Base-by-base conservation (phyloP, 2,797 vertebrate genomes). In the Clarias fuscus region DNA sequence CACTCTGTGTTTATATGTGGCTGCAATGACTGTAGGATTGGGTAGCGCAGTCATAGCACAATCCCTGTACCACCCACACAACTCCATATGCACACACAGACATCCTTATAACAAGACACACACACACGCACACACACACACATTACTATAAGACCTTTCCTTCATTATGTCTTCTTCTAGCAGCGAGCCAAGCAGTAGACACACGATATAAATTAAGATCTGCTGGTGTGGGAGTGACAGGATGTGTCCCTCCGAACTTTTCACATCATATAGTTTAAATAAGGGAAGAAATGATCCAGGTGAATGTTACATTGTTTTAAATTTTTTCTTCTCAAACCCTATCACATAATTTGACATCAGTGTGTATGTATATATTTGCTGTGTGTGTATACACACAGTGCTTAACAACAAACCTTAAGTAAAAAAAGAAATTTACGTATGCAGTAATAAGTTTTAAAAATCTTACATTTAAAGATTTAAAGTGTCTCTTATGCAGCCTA, bases 1-100 rank as follows among this genome's bases (percentile, higher is more conserved):
- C 88, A 86, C 88, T 89, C 90, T 37, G 76, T 91, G 89, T 84
- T 90, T 90, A 90, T 86, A 86, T 58, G 65, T 33, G 30, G 68
- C 59, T 17, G 76, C 17, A 56, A 2, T 59, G 68, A 24, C 67
- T 14, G 68, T 81, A 48, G 90, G 85, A 5, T 30, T 88, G 88
- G 86, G n/a, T 82, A 61, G 65, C 22, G 56, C 86, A 75, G 80
- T 78, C 40, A 61, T 76, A 62, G 20, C 58, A 78, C 76, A 65
- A 48, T 84, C 70, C 22, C 22, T 48, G 75, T 84, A 85, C 64
- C 88, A 73, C 85, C 73, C 85, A 70, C 79, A 76, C 37, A 77
- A 88, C 17, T 30, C 43, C 53, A 68, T 18, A 83, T 80, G 59
- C 40, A 76, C n/a, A 43, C 84, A 86, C 82, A 79, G 84, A 64